phyloP scores from a whole-genome alignment of 2,888 invertebrate species.

The Tuberolachnus salignus region DNA sequence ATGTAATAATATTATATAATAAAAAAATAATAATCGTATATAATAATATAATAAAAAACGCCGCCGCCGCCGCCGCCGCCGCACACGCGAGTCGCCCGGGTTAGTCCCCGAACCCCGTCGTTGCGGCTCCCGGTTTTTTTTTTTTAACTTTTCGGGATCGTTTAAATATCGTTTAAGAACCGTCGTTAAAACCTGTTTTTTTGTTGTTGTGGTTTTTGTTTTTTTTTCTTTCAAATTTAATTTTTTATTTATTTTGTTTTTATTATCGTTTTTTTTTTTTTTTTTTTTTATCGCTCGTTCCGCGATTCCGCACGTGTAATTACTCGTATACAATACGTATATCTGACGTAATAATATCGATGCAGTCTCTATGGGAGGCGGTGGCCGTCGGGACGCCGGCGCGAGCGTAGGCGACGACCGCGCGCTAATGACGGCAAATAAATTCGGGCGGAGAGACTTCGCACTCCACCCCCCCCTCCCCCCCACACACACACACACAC shows the following conservation, averaged over 20 bases:
- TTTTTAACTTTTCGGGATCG: conserved; percentile 25
- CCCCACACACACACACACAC: too few species aligned
- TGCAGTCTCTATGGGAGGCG: not conserved
- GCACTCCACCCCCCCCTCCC: too few species aligned
- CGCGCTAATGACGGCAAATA: conserved; percentile 42
- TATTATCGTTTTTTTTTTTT: conserved; percentile 13
- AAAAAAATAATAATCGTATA: too few species aligned
- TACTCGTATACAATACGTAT: conserved; percentile 5
- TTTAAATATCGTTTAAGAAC: conserved; percentile 50
- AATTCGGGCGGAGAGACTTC: too few species aligned
- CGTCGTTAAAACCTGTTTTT: conserved; percentile 47
- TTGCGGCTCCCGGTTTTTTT: conserved; percentile 14
- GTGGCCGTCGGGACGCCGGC: not conserved
- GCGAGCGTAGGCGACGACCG: too few species aligned
- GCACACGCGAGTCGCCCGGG: not conserved
- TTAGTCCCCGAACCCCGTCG: not conserved
- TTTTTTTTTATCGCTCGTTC: conserved; percentile 28
- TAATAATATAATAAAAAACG: not conserved
- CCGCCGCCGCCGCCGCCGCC: not conserved
- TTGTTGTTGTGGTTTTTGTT: not conserved
- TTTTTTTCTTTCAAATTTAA: not conserved
- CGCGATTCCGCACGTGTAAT: conserved; percentile 31
- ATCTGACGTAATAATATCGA: not conserved
- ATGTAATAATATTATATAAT: too few species aligned
- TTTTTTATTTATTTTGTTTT: conserved; percentile 15